Evolutionary conservation across 2,113 vertebrate species (phyloP), one percentile per base, ranked within the genome.

Genomic region (Acanthisitta chloris): DNA sequence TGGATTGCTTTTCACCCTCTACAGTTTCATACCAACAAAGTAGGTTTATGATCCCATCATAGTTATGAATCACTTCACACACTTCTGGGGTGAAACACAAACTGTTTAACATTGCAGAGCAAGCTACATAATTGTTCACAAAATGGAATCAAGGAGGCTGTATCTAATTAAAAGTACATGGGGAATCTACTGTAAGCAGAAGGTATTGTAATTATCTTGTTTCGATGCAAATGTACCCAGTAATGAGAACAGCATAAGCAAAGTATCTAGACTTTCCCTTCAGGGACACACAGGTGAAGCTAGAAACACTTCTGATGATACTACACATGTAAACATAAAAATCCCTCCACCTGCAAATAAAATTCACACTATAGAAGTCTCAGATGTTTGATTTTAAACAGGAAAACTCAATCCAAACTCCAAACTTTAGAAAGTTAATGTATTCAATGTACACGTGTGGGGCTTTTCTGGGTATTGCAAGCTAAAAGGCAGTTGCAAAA

Each of bases 181-280:
- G 82, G 90, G 80, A 94, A 93, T 64, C 42, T 54, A 66, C 85
- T 86, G 79, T 86, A 88, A 90, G 85, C 90, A 93, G 79, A 95
- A 86, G 64, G 74, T 31, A 33, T 54, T 80, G 87, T 34, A 94
- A 96, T 97, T 90, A 86, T 26, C 85, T 83, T 93, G 69, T 86
- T 93, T 81, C 12, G 0, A 90, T 95, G 79, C 67, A 96, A 94
- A 96, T 93, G 46, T 67, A 64, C 38, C 42, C 42, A 62, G 81
- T 89, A 95, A 96, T 52, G 84, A 94, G 89, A 85, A 72, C 43
- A 92, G 25, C 1, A 2, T 34, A 91, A 81, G 34, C 49, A 48
- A 85, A 92, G n/a, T 42, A 67, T 42, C 84, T 52, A 49, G 61
- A 42, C 45, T 92, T 83, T 86, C 67, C 78, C 83, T 91, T 85